Evolutionary conservation across 2,888 invertebrate genomes (phyloP), one percentile per base, ranked within the genome.

Genomic region (Tinea semifulvella): DNA sequence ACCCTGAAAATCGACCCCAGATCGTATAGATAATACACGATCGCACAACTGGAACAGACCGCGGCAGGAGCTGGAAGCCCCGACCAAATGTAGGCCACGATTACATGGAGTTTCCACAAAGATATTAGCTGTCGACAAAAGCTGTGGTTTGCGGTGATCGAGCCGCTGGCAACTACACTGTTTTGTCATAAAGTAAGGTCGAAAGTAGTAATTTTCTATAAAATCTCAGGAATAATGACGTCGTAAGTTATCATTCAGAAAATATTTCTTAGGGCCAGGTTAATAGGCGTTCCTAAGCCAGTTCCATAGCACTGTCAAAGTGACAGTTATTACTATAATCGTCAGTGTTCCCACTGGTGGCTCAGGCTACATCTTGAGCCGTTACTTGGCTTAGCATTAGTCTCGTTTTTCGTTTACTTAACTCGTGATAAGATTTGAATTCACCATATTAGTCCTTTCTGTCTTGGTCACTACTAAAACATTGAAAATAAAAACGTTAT

Each of bases 51-150:
- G 35, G 35, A 14, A 35, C 27, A 11, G 3, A 27, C n/a, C 31
- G 13, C 31, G 13, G 14, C 31, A 13, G 31, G 31, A 31, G 31
- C 31, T 13, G 31, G 10, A 22, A 8, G 5, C 55, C 46, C 49
- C 64, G 68, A n/a, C 62, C 55, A 60, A 54, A 68, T 67, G 58
- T 70, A 58, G 72, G 66, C 55, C 67, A 53, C 56, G 63, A 66
- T 68, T 66, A 25, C 46, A 64, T 60, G 53, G 54, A 59, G 64
- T 67, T 68, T 65, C 64, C 63, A 63, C 55, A 55, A 66, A 63
- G 64, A 66, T 68, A 68, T 71, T 69, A 67, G 55, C 55, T 55
- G 61, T 63, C 66, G 55, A 63, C 63, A 58, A 63, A 65, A 55
- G 59, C 60, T 54, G 60, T 57, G 60, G 65, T 61, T 63, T 60